Evolutionary conservation across 2,797 vertebrate genomes (phyloP), one percentile per base, ranked within the genome.

Genomic region (Pempheris klunzingeri): DNA sequence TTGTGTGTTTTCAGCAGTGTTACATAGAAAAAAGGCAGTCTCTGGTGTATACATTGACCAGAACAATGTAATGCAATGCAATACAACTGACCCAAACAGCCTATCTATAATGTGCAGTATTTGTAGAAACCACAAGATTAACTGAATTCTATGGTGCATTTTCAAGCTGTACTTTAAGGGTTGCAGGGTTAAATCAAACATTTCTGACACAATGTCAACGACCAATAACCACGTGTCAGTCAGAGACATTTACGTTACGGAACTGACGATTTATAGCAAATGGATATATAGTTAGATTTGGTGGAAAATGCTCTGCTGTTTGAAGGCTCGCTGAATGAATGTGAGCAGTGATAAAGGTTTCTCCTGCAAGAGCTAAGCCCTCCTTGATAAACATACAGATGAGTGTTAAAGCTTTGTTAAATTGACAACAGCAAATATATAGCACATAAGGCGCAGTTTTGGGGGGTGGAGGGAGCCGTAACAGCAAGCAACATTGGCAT

Each of bases 11-110:
- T 72, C 44, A 59, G 38, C 43, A 12, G 49, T 18, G 43, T 70
- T 79, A 50, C 3, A 55, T 12, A 75, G 22, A 6, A 61, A 79
- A 75, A 63, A 79, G 41, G 54, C 30, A 43, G 68, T 83, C 69
- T 84, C 46, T 47, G 24, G 22, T 38, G 53, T 71, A 64, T 39
- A 66, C 63, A 76, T 44, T 43, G 69, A 64, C 59, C 58, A 54
- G n/a, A 26, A 22, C 24, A 6, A 70, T 10, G 30, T 49, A 70
- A 47, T 50, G 8, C 34, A 46, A 65, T 14, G 54, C 22, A 71
- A 73, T 46, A 46, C 18, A 54, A 34, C 62, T 32, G 50, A 47
- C 54, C 55, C 39, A 44, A 64, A 55, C 52, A 50, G n/a, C 46
- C 26, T 50, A 38, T 81, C 46, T 46, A 49, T 28, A 60, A 63